Evolutionary conservation across 2,797 vertebrate species (phyloP), one percentile per base, ranked within the genome.

Genomic region (Anolis apletophallus): DNA sequence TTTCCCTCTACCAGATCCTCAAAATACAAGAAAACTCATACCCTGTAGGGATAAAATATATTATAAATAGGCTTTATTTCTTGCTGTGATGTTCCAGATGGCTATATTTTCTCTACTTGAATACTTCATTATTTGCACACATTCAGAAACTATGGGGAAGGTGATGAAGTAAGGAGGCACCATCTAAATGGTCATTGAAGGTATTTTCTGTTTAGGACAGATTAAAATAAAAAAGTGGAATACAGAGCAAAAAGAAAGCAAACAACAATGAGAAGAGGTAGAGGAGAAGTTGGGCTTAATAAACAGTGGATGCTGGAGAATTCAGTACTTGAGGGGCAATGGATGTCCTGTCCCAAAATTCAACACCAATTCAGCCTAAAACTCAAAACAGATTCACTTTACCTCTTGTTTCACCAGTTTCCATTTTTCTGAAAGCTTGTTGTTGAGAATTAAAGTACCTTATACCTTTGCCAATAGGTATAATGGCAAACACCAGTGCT

Each of bases 1-100:
- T 76, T 74, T 23, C n/a, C 17, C 13, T 68, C 1, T 23, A 29
- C 3, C 57, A 10, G 71, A 64, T 77, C 10, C 89, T 88, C 75
- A 89, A 86, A 89, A 40, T 8, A 81, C 50, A 50, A 79, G 3
- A 67, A 86, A 74, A 75, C 46, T 77, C 88, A 88, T 88, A 80
- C 76, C 9, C 59, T 75, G 0, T 68, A 64, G 67, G 16, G 4
- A 29, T 83, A 82, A 91, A 40, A 72, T 91, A 88, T 91, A 86
- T 16, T 89, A 55, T 72, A 78, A 83, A 71, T 83, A 78, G 59
- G 71, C 19, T 64, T 71, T 83, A 61, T 72, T 83, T 78, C 77
- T 3, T 0, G 87, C n/a, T 0, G 36, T 69, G n/a, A 50, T 26
- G n/a, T 46, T 61, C 54, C 2, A 5, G 76, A 13, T 84, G 85